phyloP scores from a whole-genome alignment of 2,113 vertebrate species.

The Microtus richardsoni region DNA sequence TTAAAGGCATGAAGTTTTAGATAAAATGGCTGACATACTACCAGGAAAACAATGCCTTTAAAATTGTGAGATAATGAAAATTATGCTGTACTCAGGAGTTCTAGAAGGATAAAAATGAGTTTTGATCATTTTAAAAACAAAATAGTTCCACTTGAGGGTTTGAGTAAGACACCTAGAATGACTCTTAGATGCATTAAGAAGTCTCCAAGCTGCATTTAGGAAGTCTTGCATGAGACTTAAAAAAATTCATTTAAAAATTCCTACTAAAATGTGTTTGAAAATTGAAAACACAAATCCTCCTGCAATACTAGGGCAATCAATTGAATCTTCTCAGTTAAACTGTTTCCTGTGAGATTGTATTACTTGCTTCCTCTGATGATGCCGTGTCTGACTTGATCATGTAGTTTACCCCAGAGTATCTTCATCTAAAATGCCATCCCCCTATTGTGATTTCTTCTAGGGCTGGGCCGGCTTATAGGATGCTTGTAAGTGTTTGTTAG shows the following conservation, averaged over 20 bases:
- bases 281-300: slow-evolving; percentile 20
- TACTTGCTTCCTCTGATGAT: neutral
- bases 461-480: neutral
- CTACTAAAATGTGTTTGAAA: slow-evolving; percentile 11
- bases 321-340: neutral
- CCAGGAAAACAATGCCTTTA: slow-evolving; percentile 45
- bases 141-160: slow-evolving; percentile 18
- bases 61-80: slow-evolving; percentile 70
- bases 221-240: neutral
- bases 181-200: slow-evolving; percentile 7
- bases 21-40: slow-evolving; percentile 43
- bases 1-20: neutral
- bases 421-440: neutral
- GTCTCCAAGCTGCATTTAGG: neutral
- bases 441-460: neutral
- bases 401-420: neutral
- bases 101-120: neutral
- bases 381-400: slow-evolving; percentile 20
- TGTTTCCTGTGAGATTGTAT: neutral
- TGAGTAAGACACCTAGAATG: neutral
- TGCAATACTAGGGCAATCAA: neutral
- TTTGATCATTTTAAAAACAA: neutral
- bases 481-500: slow-evolving; percentile 14
- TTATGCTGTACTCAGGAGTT: neutral
- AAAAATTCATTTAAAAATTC: neutral